Evolutionary conservation across 2,113 vertebrate species (phyloP).

Genomic region (Carassius auratus): DNA sequence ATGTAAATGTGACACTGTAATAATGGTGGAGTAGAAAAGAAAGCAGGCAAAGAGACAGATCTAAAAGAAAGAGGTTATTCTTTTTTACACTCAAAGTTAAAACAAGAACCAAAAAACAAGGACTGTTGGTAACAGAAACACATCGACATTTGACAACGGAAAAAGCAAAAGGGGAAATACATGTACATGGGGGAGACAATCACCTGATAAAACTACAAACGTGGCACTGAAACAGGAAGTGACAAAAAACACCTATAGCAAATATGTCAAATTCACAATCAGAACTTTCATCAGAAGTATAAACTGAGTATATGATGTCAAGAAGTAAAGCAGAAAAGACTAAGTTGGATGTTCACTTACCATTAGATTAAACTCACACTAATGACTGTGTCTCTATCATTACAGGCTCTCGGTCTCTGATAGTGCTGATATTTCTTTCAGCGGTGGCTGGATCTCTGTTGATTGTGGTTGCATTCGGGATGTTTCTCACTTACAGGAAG

Average conservation of each 20-base stretch:
- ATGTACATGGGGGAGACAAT: not conserved
- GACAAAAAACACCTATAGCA: not conserved
- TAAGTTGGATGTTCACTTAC: too few relatives aligned
- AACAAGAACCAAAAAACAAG: not conserved
- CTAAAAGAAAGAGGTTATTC: not conserved
- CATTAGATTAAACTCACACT: not conserved
- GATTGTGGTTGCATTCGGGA: not conserved
- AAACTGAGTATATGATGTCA: too few relatives aligned
- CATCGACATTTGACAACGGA: not conserved
- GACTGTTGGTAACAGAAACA: not conserved
- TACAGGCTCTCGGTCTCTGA: not conserved
- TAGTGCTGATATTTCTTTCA: not conserved
- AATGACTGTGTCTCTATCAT: not conserved
- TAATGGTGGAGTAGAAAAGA: not conserved
- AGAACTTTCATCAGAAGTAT: too few relatives aligned
- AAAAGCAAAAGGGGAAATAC: not conserved
- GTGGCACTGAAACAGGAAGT: not conserved
- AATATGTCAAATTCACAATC: too few relatives aligned
- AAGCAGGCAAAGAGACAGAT: not conserved
- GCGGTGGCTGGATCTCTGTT: not conserved
- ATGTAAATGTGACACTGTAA: not conserved
- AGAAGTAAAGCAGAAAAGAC: too few relatives aligned
- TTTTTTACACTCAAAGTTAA: not conserved
- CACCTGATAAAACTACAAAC: not conserved
- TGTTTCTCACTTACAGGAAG: not conserved